phyloP scores from a whole-genome alignment of 2,888 invertebrate species.

The Thelaira solivaga region DNA sequence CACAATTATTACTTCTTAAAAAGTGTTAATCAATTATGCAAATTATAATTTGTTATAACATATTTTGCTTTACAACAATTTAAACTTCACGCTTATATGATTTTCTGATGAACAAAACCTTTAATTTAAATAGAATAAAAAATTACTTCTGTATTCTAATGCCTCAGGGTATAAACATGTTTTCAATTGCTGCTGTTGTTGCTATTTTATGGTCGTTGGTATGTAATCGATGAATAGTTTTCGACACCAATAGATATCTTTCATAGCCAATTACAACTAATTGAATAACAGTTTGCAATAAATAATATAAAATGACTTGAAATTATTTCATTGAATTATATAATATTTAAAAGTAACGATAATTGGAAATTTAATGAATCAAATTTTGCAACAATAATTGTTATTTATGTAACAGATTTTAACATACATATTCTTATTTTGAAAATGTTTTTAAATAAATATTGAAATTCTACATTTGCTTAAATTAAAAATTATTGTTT shows the following conservation, averaged over 20 bases:
- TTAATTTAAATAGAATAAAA: no score
- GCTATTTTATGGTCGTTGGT: constrained; percentile 16
- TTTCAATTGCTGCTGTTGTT: not conserved
- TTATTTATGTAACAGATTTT: constrained; percentile 17
- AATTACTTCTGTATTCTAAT: not conserved
- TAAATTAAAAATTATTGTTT: no score
- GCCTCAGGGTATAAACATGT: not conserved
- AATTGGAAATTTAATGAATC: constrained; percentile 2
- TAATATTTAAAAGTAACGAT: not conserved
- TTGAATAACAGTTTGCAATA: constrained; percentile 57
- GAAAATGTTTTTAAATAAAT: no score
- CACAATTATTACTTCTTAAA: no score
- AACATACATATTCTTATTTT: no score
- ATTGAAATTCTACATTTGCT: no score
- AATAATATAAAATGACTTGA: constrained; percentile 43
- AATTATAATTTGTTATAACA: no score
- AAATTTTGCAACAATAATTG: constrained; percentile 25
- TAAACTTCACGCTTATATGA: no score
- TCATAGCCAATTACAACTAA: constrained; percentile 60
- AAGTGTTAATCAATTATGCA: no score
- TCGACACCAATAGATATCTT: constrained; percentile 57
- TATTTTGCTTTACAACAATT: no score
- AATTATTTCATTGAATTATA: constrained; percentile 35
- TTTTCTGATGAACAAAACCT: no score
- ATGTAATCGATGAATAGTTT: constrained; percentile 52